These are phyloP conservation scores for Corythaixoides concolor DNA, from an alignment of 2,113 vertebrate genomes.

Conservation along the genomic window DNA sequence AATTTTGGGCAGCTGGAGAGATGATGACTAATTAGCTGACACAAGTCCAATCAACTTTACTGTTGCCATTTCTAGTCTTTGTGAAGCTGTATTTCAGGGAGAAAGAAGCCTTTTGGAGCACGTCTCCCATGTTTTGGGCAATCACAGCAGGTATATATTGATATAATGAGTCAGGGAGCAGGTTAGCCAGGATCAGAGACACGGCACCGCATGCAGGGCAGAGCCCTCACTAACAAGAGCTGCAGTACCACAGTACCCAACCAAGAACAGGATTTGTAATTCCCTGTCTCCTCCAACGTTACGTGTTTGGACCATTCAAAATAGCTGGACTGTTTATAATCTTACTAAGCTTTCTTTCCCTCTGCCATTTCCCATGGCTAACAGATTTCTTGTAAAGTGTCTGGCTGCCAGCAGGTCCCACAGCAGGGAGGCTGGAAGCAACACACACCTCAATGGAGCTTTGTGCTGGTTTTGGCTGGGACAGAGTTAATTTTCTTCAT, in stretches of 20 bases:
- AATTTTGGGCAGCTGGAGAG: neutral
- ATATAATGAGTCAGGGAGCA: neutral
- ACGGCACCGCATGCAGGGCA: neutral
- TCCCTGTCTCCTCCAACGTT: neutral
- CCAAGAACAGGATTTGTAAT: neutral
- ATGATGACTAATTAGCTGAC: neutral
- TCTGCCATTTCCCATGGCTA: neutral
- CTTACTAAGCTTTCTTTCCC: neutral
- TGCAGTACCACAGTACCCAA: neutral
- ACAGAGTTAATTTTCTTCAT: too few relatives aligned
- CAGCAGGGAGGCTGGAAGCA: neutral
- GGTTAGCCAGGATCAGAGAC: neutral
- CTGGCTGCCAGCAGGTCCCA: neutral
- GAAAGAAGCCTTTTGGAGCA: neutral
- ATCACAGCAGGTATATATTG: neutral
- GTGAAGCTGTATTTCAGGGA: neutral
- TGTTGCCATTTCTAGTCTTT: neutral
- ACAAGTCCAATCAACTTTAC: neutral
- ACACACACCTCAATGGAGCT: neutral
- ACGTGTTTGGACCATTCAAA: neutral
- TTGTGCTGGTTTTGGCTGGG: too few relatives aligned
- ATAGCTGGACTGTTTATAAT: neutral
- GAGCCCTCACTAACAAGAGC: neutral
- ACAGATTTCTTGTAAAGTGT: neutral
- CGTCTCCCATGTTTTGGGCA: neutral